A percentile compares a stretch with the other conserved stretches of the same genome.
phyloP scores from a whole-genome alignment of 2,888 invertebrate genomes.

The Sericinus montela region DNA sequence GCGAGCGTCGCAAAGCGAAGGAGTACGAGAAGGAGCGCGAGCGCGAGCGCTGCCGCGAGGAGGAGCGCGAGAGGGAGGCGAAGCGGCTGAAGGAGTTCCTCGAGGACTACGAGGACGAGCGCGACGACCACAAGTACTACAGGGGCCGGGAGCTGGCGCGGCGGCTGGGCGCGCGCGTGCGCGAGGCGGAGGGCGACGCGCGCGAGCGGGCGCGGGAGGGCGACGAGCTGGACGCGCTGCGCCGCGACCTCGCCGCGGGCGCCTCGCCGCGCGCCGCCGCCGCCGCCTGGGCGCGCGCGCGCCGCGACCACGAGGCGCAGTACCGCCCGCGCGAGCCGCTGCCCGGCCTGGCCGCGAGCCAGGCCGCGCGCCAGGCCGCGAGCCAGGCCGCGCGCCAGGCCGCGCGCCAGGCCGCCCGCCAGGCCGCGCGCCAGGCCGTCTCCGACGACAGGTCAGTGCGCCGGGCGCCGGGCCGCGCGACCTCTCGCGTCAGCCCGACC shows the following conservation, averaged over 20 bases:
- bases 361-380: slow-evolving; percentile 59
- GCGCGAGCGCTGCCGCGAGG: slow-evolving; percentile 84
- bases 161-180: slow-evolving; percentile 93
- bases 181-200: slow-evolving; percentile 95
- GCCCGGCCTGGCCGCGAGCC: slow-evolving; percentile 83
- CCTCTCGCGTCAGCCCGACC: no score
- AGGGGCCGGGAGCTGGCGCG: slow-evolving; percentile 94
- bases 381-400: slow-evolving; percentile 62
- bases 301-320: slow-evolving; percentile 87
- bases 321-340: slow-evolving; percentile 88
- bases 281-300: slow-evolving; percentile 38
- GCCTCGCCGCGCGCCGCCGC: slow-evolving; percentile 74
- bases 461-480: background rate
- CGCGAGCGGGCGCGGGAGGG: slow-evolving; percentile 94
- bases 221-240: slow-evolving; percentile 91
- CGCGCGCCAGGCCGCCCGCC: slow-evolving; percentile 36
- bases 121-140: slow-evolving; percentile 98
- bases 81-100: slow-evolving; percentile 97
- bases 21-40: slow-evolving; percentile 95
- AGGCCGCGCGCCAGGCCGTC: slow-evolving; percentile 11
- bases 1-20: slow-evolving; percentile 93
- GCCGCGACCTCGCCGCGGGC: slow-evolving; percentile 58
- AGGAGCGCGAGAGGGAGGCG: slow-evolving; percentile 94
- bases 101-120: slow-evolving; percentile 99
- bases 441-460: slow-evolving; percentile 78